Conservation (phyloP, 2,797 vertebrate genomes). For the Naso thynnoides region DNA sequence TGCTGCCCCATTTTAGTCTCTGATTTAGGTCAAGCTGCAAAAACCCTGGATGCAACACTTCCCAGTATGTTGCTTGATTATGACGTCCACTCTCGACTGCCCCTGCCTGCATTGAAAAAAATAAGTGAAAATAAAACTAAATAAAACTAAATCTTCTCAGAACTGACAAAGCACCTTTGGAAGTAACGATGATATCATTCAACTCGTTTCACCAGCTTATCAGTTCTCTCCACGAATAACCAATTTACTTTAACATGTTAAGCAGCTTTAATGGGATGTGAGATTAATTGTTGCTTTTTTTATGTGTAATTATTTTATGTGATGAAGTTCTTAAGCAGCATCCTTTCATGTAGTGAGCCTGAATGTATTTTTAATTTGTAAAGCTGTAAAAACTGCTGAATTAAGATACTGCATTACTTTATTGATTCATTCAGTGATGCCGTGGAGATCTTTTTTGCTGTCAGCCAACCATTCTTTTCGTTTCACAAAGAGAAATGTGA, state of each 20-base stretch:
- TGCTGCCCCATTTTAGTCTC: not conserved
- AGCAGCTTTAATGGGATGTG: not conserved
- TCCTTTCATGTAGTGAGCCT: not conserved
- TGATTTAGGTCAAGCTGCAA: not conserved
- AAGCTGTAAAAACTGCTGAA: not conserved
- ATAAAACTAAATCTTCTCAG: not conserved
- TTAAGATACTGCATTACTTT: not conserved
- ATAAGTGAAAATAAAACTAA: too few relatives aligned
- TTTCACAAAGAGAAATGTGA: slow-evolving; percentile 17
- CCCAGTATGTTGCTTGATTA: not conserved
- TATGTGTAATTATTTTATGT: not conserved
- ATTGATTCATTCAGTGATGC: not conserved
- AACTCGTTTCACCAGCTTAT: not conserved
- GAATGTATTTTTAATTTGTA: not conserved
- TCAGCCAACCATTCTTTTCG: not conserved
- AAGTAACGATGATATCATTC: not conserved
- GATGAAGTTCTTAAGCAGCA: not conserved
- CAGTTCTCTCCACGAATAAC: not conserved
- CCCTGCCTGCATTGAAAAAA: not conserved
- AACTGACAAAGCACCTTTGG: not conserved
- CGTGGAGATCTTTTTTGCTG: not conserved
- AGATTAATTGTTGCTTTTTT: not conserved
- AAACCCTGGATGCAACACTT: not conserved
- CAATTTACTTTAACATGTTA: not conserved
- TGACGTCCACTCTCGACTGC: not conserved